Evolutionary conservation across 2,888 invertebrate genomes (phyloP).

Genomic region (Agriopis marginaria): DNA sequence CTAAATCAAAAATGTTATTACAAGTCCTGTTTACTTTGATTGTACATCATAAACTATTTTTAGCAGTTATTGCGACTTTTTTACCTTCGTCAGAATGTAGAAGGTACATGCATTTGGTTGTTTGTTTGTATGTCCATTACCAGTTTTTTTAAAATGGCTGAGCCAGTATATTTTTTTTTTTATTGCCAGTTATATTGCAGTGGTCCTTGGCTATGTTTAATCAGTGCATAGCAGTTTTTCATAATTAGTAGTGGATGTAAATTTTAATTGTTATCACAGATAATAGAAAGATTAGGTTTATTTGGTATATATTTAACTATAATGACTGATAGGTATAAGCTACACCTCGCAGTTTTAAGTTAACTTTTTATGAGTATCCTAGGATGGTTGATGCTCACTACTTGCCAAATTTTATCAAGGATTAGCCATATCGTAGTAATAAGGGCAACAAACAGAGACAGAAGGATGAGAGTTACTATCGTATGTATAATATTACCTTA

Average conservation of each 20-base stretch:
- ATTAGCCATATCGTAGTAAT: not conserved
- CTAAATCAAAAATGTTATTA: not conserved
- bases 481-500: no score
- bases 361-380: not conserved
- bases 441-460: no score
- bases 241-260: no score
- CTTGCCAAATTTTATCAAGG: not conserved
- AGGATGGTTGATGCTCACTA: not conserved
- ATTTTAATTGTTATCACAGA: not conserved
- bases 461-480: no score
- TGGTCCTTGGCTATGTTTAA: no score
- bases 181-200: no score
- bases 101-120: no score
- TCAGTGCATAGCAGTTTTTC: no score
- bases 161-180: no score
- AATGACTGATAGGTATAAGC: not conserved
- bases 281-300: constrained; percentile 5
- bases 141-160: no score
- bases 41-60: not conserved
- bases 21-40: not conserved
- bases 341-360: not conserved
- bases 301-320: constrained; percentile 1
- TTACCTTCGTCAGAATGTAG: not conserved
- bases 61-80: not conserved
- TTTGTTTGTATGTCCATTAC: no score